Conservation (phyloP, 92 coral and sea anemone genomes). For the Pocillopora meandrina region DNA sequence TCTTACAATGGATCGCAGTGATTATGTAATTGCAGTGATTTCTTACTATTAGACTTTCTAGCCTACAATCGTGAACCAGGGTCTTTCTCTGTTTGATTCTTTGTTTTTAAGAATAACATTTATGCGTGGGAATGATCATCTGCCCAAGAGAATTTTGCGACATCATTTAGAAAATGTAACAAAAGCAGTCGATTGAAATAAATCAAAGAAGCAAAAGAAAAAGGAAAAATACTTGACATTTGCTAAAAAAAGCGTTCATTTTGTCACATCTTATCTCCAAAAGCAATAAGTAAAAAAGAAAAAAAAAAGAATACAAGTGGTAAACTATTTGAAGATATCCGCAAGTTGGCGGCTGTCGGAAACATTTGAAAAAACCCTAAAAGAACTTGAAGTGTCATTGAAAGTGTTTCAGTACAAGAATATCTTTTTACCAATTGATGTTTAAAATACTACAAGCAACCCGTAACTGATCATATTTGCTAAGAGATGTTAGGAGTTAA, state of each 20-base stretch:
- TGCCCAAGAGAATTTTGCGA: conserved; percentile 1
- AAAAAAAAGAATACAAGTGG: not conserved
- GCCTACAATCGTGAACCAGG: too few relatives aligned
- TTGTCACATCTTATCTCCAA: not conserved
- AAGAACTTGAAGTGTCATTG: conserved; percentile 22
- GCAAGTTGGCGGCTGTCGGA: not conserved
- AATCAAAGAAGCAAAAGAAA: not conserved
- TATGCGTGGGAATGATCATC: conserved; percentile 1
- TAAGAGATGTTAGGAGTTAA: too few relatives aligned
- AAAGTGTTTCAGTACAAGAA: not conserved
- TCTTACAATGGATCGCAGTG: too few relatives aligned
- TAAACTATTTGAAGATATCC: not conserved
- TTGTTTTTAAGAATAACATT: not conserved
- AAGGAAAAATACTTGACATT: not conserved
- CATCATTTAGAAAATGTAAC: not conserved
- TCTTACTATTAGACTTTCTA: too few relatives aligned
- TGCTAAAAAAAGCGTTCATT: not conserved
- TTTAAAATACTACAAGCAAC: not conserved
- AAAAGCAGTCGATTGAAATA: not conserved
- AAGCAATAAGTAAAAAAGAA: not conserved
- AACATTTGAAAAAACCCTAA: not conserved
- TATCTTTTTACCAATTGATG: conserved; percentile 18
- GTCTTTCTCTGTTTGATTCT: not conserved
- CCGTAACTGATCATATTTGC: not conserved
- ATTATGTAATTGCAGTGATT: too few relatives aligned